Evolutionary conservation across 2,888 invertebrate species (phyloP).

Genomic region (Aproaerema taeniolella): DNA sequence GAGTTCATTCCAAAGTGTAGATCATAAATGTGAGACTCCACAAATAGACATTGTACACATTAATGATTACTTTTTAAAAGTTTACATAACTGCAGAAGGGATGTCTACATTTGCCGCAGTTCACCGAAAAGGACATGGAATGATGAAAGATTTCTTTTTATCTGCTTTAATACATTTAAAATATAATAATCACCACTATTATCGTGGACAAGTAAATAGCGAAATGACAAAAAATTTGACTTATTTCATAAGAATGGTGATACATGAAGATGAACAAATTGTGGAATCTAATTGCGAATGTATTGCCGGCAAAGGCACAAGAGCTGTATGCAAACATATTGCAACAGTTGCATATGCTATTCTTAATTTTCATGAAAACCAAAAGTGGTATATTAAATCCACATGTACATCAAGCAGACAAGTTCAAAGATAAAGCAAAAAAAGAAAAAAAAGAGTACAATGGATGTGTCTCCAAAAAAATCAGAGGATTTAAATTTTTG

Average conservation of each 20-base stretch:
- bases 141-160: slow-evolving; percentile 4
- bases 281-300: slow-evolving; percentile 5
- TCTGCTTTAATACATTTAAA: neutral
- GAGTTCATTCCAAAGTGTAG: neutral
- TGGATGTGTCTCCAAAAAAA: slow-evolving; percentile 6
- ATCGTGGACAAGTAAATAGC: slow-evolving; percentile 6
- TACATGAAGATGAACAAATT: neutral
- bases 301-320: slow-evolving; percentile 4
- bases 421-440: neutral
- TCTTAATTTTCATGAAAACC: neutral
- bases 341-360: slow-evolving; percentile 4
- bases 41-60: neutral
- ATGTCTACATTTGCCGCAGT: slow-evolving; percentile 1
- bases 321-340: slow-evolving; percentile 7
- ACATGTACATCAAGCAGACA: neutral
- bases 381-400: neutral
- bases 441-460: slow-evolving; percentile 4
- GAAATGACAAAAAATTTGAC: slow-evolving; percentile 5
- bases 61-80: neutral
- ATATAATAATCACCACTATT: slow-evolving; percentile 3
- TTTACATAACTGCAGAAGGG: neutral
- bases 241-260: neutral
- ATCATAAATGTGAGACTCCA: neutral
- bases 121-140: slow-evolving; percentile 4
- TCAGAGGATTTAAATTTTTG: slow-evolving; percentile 1